Evolutionary conservation across 1,140 invertebrate species (phyloP).

Genomic region (Hycleus cichorii): DNA sequence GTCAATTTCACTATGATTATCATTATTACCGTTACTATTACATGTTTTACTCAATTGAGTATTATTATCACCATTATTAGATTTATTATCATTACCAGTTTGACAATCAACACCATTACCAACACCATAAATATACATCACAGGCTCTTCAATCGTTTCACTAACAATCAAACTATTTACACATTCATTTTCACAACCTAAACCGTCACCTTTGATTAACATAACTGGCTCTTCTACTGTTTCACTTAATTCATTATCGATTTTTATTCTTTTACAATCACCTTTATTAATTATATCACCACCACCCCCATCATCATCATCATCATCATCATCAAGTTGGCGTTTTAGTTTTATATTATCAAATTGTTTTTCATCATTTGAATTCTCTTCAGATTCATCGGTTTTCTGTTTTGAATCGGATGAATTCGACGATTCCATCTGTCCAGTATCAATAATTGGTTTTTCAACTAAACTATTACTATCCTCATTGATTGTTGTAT

Average conservation of each 20-base stretch:
- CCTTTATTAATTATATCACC: not conserved
- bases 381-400: not conserved
- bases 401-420: constrained; percentile 1
- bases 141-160: constrained; percentile 65
- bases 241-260: constrained; percentile 44
- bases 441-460: constrained; percentile 46
- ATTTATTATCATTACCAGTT: constrained; percentile 30
- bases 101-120: constrained; percentile 57
- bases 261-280: constrained; percentile 6
- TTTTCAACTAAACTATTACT: constrained; percentile 53
- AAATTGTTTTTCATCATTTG: constrained; percentile 4
- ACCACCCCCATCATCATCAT: not conserved
- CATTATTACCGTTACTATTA: constrained; percentile 2
- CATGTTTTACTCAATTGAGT: constrained; percentile 6
- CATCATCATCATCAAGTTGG: not conserved
- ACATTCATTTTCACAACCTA: constrained; percentile 48
- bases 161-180: constrained; percentile 45
- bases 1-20: not conserved
- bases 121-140: constrained; percentile 63
- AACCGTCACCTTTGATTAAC: constrained; percentile 63
- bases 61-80: not conserved
- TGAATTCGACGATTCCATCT: constrained; percentile 16
- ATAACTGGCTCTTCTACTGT: constrained; percentile 65
- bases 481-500: constrained; percentile 56
- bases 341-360: constrained; percentile 1